Evolutionary conservation across 2,888 invertebrate genomes (phyloP).

Genomic region (Griposia aprilina): DNA sequence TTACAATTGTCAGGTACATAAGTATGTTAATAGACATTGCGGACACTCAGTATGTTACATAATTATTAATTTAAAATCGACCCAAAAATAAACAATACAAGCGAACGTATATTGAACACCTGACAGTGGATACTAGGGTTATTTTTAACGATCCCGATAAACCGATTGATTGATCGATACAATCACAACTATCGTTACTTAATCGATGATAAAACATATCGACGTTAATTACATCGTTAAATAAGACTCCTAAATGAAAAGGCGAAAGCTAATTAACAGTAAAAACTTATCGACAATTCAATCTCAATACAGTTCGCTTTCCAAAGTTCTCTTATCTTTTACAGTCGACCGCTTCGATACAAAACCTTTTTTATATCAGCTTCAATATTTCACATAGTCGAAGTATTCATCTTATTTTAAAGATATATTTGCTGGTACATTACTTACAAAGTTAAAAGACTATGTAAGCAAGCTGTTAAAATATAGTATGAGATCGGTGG

Average conservation of each 20-base stretch:
- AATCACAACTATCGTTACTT: constrained; percentile 52
- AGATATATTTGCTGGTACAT: background rate
- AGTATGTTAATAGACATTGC: background rate
- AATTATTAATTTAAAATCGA: background rate
- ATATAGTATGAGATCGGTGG: background rate
- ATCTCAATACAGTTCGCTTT: constrained; percentile 61
- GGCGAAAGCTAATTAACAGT: constrained; percentile 65
- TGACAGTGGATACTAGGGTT: background rate
- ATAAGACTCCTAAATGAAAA: constrained; percentile 49
- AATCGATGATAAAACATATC: constrained; percentile 60
- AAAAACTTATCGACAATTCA: constrained; percentile 52
- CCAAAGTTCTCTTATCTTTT: constrained; percentile 47
- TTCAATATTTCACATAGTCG: background rate
- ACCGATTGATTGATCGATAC: constrained; percentile 55
- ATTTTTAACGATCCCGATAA: constrained; percentile 53
- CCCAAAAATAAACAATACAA: constrained; percentile 18
- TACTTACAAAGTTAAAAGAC: background rate
- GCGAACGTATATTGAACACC: constrained; percentile 9
- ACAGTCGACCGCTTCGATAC: constrained; percentile 7
- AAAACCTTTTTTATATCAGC: constrained; percentile 13
- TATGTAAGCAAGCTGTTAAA: background rate
- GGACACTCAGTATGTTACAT: background rate
- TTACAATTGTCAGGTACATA: background rate
- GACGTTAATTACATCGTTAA: constrained; percentile 60
- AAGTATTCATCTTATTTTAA: background rate